Evolutionary conservation across 2,113 vertebrate genomes (phyloP), one percentile per base, ranked within the genome.

Genomic region (Caretta caretta): DNA sequence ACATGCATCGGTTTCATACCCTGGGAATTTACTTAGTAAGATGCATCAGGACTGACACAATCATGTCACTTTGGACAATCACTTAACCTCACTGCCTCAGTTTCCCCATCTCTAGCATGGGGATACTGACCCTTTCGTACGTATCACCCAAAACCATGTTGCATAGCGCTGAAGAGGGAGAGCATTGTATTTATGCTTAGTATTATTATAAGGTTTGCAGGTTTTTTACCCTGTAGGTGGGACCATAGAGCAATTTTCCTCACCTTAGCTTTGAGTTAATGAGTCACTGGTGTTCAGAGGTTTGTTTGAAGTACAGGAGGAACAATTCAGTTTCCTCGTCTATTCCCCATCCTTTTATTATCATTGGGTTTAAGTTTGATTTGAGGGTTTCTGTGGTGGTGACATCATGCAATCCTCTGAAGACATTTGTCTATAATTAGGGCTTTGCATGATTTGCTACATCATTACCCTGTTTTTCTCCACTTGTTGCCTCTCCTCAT

Each of bases 401-500:
- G 88, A 99, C 99, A 13, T 99, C 99, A 72, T 99, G 99, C 93
- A 98, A 99, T 94, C 99, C 99, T 1, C 97, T 99, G 94, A 98
- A 98, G 65, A 98, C 99, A 82, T 99, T 99, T 96, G 97, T 98
- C 62, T 99, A 99, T 93, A 97, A 98, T 1, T 99, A 99, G 95
- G 99, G 99, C 6, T 97, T 99, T 76, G 98, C 97, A n/a, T 98
- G 99, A 83, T 99, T 99, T 95, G 99, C 99, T 80, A 99, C 99
- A 1, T 98, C 97, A 1, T 76, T 99, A 99, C 95, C 98, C 86
- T 4, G 96, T 98, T 6, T 99, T 99, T 3, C 96, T 96, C 22
- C 91, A 96, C 38, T 88, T 99, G 98, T 99, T 99, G 56, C 49
- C 29, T 88, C 49, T 48, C 65, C 35, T 54, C n/a, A 35, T 42